Conservation (phyloP, 2,797 vertebrate genomes). For the Tragopan temminckii region DNA sequence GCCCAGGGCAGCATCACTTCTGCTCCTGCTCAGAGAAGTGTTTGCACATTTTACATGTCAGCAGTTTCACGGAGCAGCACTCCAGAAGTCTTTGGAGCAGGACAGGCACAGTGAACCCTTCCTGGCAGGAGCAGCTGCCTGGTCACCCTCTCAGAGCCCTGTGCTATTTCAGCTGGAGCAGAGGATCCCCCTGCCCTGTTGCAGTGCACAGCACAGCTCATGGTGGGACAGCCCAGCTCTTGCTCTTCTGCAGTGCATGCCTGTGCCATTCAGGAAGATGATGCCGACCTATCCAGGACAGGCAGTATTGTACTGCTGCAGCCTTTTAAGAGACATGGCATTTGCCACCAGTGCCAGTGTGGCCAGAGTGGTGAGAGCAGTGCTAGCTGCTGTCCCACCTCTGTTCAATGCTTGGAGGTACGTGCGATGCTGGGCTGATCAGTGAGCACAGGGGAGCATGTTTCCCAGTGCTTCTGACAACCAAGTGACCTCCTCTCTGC, state of each 20-base stretch:
- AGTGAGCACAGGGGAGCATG: accelerated
- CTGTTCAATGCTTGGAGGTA: neutral
- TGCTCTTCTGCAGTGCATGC: neutral
- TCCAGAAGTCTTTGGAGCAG: constrained; percentile 15
- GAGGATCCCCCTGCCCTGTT: neutral
- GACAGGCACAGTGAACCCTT: neutral
- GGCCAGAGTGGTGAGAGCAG: neutral
- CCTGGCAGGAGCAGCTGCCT: neutral
- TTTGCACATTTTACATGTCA: neutral
- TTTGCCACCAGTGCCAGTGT: neutral
- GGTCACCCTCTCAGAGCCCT: neutral
- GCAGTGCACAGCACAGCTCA: accelerated
- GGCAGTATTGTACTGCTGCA: neutral
- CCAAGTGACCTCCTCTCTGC: accelerated
- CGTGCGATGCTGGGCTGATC: neutral
- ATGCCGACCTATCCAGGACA: neutral
- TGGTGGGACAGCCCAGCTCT: neutral
- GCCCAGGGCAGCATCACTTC: neutral
- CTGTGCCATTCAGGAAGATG: neutral
- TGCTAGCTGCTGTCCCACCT: neutral
- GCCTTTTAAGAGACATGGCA: neutral
- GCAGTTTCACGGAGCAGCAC: neutral
- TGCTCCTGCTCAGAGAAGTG: neutral
- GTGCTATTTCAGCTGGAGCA: neutral
- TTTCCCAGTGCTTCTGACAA: neutral